Base-by-base conservation (phyloP, 1,140 invertebrate genomes). In the Centruroides sculpturatus region DNA sequence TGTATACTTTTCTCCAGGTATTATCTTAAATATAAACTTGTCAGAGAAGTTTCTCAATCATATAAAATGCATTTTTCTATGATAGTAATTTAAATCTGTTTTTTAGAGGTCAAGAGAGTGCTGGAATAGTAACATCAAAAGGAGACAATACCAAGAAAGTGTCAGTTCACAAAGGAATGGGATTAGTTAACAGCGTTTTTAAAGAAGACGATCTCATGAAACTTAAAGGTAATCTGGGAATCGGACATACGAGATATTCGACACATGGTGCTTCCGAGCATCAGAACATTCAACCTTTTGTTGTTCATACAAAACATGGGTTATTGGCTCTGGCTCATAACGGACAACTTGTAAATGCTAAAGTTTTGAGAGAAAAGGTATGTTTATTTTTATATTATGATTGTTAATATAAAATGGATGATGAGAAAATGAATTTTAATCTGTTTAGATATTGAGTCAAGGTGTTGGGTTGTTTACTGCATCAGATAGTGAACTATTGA, bases 231-330 rank as follows among this genome's bases (percentile, higher is more conserved):
- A 95, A 93, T 72, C 76, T 97, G 34, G 93, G 92, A 36, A 92
- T 98, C 66, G 94, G 94, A 3, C 94, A 98, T 74, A 97, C 92
- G 0, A 81, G 94, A 57, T 98, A 98, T 73, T 96, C 92, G 7
- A 98, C 94, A 6, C 83, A 85, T 53, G 95, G 93, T 13, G 91
- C 89, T 5, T 92, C 89, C 7, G 90, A 95, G 73, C 83, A 86
- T 70, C 83, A 90, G 53, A 97, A 97, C 74, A 69, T 72, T 13
- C 74, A 75, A 61, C 95, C 95, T 1, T 98, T 98, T 76, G 90
- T 98, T 9, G 92, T 98, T 1, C 92, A 98, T 72, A 96, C 92
- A 8, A 83, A 85, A 3, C 92, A 97, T 73, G 95, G 94, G 0
- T 84, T 86, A 6, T 77, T 98, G 56, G 92, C 93, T 13, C 86